Evolutionary conservation across 2,797 vertebrate species (phyloP), one percentile per base, ranked within the genome.

Genomic region (Danionella dracula): DNA sequence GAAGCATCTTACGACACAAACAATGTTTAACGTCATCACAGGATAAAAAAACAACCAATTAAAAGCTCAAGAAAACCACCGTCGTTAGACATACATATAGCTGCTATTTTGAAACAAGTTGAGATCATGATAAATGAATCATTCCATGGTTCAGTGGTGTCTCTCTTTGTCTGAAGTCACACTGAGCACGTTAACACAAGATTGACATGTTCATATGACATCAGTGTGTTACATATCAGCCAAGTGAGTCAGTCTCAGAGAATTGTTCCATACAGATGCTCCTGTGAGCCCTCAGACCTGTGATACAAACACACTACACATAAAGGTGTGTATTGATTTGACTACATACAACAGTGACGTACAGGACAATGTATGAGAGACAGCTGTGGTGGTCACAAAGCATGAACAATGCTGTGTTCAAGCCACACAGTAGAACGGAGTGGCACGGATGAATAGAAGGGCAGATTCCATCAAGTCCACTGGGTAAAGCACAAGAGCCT

Each of bases 21-120:
- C 10, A 54, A 15, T 34, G 55, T 53, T 56, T 55, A 57, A 51
- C 58, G 48, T 65, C 13, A 37, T 64, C 27, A 44, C 21, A 53
- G 49, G 63, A 61, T 41, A 69, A 66, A 66, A n/a, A n/a, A 63
- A 69, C 55, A 62, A 20, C 68, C 40, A 27, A 45, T 54, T 19
- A 12, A n/a, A 53, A 44, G 31, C 19, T 66, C 44, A 29, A 10
- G 13, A 45, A 37, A 38, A 45, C 20, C 34, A 49, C 35, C 31
- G 9, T 21, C 46, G 45, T 58, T 71, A 70, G 58, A 21, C 29
- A 61, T 53, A 19, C 40, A 29, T 20, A 40, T 62, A 44, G 57
- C 13, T 45, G 15, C 19, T 32, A 46, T 53, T 66, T 71, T 75
- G 65, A 27, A 68, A 35, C 42, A 15, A 17, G n/a, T 16, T 6